phyloP scores from a whole-genome alignment of 2,888 invertebrate species.

The Pterostichus niger region DNA sequence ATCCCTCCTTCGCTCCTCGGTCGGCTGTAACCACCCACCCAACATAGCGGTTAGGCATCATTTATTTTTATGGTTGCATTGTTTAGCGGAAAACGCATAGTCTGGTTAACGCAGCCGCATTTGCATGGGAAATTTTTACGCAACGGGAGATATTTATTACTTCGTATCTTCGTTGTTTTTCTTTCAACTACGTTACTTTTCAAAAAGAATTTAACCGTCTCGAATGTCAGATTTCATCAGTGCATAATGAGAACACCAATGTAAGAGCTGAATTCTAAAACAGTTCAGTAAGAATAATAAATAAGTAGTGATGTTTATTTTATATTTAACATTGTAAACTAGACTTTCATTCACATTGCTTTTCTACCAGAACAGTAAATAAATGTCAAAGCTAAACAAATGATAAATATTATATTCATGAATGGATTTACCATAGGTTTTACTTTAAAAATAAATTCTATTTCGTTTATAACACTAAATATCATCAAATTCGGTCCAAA shows the following conservation, averaged over 20 bases:
- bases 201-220: conserved; percentile 5
- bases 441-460: too few species aligned
- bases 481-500: too few species aligned
- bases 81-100: conserved; percentile 49
- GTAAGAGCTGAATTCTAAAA: neutral
- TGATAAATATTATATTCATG: too few species aligned
- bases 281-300: neutral
- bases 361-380: too few species aligned
- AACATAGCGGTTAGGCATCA: conserved; percentile 52
- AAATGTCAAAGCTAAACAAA: too few species aligned
- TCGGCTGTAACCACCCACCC: conserved; percentile 15
- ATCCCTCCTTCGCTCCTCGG: neutral
- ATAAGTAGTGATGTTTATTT: too few species aligned
- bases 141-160: conserved; percentile 38
- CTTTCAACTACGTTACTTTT: neutral
- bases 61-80: conserved; percentile 61
- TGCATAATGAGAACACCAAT: neutral
- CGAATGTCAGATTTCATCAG: conserved; percentile 10
- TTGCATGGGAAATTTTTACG: conserved; percentile 33
- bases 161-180: conserved; percentile 7
- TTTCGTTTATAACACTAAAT: too few species aligned
- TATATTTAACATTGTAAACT: too few species aligned
- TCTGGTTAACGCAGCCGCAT: conserved; percentile 36
- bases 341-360: too few species aligned
- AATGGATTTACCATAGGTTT: too few species aligned